Base-by-base conservation (phyloP, 2,888 invertebrate genomes). In the Criorhina ranunculi region DNA sequence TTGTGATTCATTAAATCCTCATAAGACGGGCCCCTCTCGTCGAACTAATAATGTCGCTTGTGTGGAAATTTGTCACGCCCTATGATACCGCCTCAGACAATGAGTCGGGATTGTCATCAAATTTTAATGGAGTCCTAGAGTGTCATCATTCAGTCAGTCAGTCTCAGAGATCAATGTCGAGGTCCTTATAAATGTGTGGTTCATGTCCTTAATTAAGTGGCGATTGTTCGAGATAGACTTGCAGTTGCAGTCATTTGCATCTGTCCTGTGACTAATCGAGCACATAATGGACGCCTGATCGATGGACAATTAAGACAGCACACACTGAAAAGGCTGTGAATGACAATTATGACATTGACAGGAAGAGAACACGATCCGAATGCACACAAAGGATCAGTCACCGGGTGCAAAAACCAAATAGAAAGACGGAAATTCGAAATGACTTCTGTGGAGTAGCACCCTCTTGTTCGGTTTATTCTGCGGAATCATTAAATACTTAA, bases 31-130 rank as follows among this genome's bases (percentile, higher is more conserved):
- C 53, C 64, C 51, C 49, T 55, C 15, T 73, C 62, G 72, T 72
- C 67, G 37, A 57, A 42, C 44, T 79, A 85, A 85, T 85, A 85
- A 76, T 66, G 66, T 80, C 85, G 66, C 80, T 80, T 85, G 75
- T 80, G 85, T 75, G 73, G 46, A 69, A 80, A 85, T 85, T 85
- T 85, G 85, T 85, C 85, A 85, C 85, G 85, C 85, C 85, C 80
- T 85, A 80, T 79, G 85, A 85, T 42, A 44, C 64, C 70, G 75
- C 72, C 51, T 51, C 59, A 59, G 51, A 76, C 78, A 82, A 66
- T 72, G 44, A 44, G 19, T 40, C 24, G 55, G 17, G 17, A 76
- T 33, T 83, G 79, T 73, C 60, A 62, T 79, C 79, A 57, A 62
- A 78, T 12, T 67, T 79, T 79, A 83, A 83, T 83, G 73, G 49